Conservation (phyloP, 2,113 vertebrate genomes). For the Pterocles burchelli region DNA sequence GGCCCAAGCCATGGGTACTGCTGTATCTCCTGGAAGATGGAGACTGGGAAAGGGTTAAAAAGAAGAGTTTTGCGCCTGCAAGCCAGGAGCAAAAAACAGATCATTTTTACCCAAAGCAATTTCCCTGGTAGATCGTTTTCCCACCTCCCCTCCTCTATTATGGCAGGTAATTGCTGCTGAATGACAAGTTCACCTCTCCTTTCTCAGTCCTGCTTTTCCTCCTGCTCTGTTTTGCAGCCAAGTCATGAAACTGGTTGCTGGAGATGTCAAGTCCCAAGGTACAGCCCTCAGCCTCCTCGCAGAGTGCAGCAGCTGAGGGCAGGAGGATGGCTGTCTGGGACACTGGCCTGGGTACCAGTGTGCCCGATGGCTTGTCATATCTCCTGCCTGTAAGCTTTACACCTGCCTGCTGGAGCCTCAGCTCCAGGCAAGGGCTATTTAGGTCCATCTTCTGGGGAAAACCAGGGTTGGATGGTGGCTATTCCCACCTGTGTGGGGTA, state of each 20-base stretch:
- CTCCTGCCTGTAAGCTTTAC: not conserved
- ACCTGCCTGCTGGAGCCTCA: not conserved
- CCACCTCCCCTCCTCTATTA: constrained; percentile 9
- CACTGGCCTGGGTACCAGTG: fast-evolving
- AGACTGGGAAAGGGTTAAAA: constrained; percentile 27
- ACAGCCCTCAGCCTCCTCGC: not conserved
- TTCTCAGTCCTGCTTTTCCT: not conserved
- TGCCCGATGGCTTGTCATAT: fast-evolving
- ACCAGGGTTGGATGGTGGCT: not conserved
- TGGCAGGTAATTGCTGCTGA: not conserved
- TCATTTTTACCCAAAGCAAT: constrained; percentile 52
- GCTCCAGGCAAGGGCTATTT: fast-evolving
- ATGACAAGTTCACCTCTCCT: constrained; percentile 1
- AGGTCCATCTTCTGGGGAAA: not conserved
- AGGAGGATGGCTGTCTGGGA: not conserved
- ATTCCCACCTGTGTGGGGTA: fast-evolving
- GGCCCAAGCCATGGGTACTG: not conserved
- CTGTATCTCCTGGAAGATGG: not conserved
- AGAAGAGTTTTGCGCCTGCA: not conserved
- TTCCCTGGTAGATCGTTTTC: constrained; percentile 46
- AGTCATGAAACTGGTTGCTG: not conserved
- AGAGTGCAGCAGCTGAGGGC: not conserved
- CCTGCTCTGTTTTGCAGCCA: not conserved
- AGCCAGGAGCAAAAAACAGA: not conserved
- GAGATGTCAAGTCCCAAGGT: not conserved